phyloP scores from a whole-genome alignment of 1,140 invertebrate species.

The Oncopeltus fasciatus region DNA sequence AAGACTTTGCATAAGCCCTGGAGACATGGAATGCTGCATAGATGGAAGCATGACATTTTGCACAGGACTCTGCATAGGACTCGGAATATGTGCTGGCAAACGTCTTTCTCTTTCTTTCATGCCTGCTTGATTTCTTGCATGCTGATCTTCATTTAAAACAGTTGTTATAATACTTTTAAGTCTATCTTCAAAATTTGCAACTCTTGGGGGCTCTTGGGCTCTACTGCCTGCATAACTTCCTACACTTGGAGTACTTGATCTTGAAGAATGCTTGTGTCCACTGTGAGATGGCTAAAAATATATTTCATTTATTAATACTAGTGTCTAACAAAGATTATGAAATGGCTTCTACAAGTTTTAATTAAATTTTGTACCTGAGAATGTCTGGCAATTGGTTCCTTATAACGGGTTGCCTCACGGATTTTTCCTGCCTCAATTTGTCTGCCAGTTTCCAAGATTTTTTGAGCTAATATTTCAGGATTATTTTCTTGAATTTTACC shows the following conservation, averaged over 20 bases:
- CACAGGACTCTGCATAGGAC: no score
- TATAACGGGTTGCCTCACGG: constrained; percentile 24
- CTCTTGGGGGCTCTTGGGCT: constrained; percentile 61
- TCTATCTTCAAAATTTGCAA: constrained; percentile 79
- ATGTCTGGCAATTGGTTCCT: constrained; percentile 4
- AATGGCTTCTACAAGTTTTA: background rate
- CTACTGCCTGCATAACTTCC: constrained; percentile 22
- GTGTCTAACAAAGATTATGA: background rate
- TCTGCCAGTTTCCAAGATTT: constrained; percentile 73
- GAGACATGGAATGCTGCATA: no score
- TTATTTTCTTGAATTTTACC: constrained; percentile 83
- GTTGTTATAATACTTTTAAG: constrained; percentile 83
- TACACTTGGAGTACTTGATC: background rate
- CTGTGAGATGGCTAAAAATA: background rate
- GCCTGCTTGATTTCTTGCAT: constrained; percentile 32
- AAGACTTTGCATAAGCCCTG: no score
- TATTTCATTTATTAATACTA: no score
- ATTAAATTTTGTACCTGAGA: background rate
- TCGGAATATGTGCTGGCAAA: constrained; percentile 16
- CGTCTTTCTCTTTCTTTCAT: constrained; percentile 17
- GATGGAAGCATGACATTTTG: no score
- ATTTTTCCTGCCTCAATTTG: constrained; percentile 71
- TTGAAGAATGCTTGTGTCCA: background rate
- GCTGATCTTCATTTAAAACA: constrained; percentile 71
- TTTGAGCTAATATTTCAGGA: constrained; percentile 73